Conservation (phyloP, 2,888 invertebrate genomes). For the Leucoptera coffeella region DNA sequence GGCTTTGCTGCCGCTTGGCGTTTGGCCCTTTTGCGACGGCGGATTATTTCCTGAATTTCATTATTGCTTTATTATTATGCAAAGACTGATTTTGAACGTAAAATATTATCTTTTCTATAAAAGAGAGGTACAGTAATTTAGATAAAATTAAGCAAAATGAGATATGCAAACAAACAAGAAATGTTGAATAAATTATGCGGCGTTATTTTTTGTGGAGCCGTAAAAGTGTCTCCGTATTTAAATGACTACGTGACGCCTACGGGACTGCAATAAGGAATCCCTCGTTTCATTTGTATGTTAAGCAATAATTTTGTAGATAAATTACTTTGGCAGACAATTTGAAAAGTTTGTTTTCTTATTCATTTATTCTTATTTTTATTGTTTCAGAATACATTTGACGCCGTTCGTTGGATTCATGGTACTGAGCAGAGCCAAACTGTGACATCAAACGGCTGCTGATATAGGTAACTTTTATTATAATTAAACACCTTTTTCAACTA, state of each 20-base stretch:
- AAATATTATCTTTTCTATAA: neutral
- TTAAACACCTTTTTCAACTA: too few species aligned
- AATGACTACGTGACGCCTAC: too few species aligned
- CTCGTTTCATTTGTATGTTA: too few species aligned
- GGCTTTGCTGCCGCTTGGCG: conserved; percentile 15
- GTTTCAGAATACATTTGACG: conserved; percentile 20
- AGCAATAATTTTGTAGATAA: conserved; percentile 1
- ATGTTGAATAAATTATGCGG: too few species aligned
- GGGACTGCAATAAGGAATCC: too few species aligned
- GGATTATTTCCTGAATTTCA: conserved; percentile 7
- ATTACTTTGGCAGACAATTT: neutral
- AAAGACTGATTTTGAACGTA: neutral
- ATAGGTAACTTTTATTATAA: conserved; percentile 26
- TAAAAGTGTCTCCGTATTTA: too few species aligned
- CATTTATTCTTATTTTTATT: conserved; percentile 13
- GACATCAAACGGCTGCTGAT: conserved; percentile 32
- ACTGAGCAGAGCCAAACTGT: conserved; percentile 20
- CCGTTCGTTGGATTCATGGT: conserved; percentile 21
- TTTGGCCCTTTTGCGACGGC: conserved; percentile 10
- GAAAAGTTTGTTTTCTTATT: conserved; percentile 3
- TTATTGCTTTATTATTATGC: neutral
- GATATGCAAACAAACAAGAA: too few species aligned
- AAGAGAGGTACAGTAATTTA: too few species aligned
- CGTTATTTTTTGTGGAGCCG: too few species aligned
- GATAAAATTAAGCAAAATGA: too few species aligned